phyloP scores from a whole-genome alignment of 2,113 vertebrate genomes.

The Elephantulus edwardii region DNA sequence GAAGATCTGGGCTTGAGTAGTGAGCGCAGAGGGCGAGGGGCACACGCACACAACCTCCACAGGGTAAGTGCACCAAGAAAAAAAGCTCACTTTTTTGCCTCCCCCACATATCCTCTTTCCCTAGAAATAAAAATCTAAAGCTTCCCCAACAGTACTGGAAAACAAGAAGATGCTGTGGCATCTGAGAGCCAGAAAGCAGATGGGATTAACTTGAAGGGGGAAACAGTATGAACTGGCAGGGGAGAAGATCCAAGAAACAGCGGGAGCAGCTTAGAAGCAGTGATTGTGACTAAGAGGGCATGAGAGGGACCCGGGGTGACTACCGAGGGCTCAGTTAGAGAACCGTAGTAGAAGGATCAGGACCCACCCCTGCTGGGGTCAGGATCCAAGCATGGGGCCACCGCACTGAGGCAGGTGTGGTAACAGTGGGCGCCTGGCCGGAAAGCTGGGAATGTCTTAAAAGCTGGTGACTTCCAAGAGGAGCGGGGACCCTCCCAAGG shows the following conservation, averaged over 20 bases:
- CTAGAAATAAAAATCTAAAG: constrained; percentile 18
- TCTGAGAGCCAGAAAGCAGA: background rate
- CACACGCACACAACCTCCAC: background rate
- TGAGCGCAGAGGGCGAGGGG: background rate
- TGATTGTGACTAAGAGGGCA: too few relatives aligned
- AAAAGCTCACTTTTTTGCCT: background rate
- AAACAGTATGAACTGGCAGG: background rate
- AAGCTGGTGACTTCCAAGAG: background rate
- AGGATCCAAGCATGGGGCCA: background rate
- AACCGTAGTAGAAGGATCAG: background rate
- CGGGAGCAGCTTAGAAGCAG: background rate
- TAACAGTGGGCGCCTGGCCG: background rate
- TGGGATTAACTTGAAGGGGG: background rate
- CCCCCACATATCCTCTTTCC: background rate
- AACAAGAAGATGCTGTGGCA: background rate
- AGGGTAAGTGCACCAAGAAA: background rate
- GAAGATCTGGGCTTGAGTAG: background rate
- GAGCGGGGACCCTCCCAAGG: background rate
- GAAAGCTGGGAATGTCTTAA: background rate
- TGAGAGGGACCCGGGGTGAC: background rate
- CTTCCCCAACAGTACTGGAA: background rate
- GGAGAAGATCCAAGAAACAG: background rate
- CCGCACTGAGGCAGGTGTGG: background rate
- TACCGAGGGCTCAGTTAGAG: background rate
- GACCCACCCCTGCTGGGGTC: background rate